Evolutionary conservation across 1,140 invertebrate species (phyloP).

Genomic region (Antheraea mylitta): DNA sequence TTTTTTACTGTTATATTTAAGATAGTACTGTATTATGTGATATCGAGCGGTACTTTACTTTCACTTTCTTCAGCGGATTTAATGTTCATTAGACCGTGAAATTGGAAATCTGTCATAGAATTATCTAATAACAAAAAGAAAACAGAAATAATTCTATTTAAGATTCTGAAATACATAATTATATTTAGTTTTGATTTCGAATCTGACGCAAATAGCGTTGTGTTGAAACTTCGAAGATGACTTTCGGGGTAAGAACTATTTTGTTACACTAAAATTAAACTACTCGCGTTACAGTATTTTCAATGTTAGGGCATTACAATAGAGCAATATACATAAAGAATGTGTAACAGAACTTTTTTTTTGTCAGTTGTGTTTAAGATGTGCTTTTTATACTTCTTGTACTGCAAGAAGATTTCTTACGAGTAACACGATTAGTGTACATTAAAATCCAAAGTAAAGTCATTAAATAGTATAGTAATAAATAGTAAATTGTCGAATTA

Average conservation of each 20-base stretch:
- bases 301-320: no score
- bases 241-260: conserved; percentile 15
- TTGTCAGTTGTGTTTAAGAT: no score
- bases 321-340: no score
- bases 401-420: no score
- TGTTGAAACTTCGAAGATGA: neutral
- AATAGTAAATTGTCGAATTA: no score
- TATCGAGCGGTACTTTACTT: conserved; percentile 33
- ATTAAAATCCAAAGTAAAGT: no score
- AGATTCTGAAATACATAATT: conserved; percentile 26
- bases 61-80: conserved; percentile 59
- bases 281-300: neutral
- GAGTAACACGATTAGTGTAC: no score
- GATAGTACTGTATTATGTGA: neutral
- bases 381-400: no score
- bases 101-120: conserved; percentile 41
- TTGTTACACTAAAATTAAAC: neutral
- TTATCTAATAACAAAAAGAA: conserved; percentile 38
- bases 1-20: neutral
- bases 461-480: no score
- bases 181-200: conserved; percentile 30
- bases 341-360: no score
- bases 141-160: conserved; percentile 39
- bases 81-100: conserved; percentile 51
- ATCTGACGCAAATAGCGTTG: conserved; percentile 17